phyloP scores from a whole-genome alignment of 2,797 vertebrate genomes.

The Diplodus sargus region DNA sequence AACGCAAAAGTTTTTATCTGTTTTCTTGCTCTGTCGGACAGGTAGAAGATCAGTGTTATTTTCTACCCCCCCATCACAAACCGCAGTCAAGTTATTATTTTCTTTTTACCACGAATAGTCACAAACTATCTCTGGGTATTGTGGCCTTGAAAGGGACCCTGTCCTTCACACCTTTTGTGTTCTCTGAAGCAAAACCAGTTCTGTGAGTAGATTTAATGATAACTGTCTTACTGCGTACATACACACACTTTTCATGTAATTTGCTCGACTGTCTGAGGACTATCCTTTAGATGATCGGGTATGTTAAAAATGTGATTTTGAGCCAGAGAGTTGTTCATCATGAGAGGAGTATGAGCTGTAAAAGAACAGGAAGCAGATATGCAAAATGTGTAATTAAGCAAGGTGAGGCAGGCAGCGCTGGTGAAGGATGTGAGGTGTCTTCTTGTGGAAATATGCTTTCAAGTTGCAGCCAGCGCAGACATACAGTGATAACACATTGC shows the following conservation, averaged over 20 bases:
- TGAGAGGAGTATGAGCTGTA: neutral
- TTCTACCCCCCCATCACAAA: constrained; percentile 17
- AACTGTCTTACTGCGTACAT: constrained; percentile 22
- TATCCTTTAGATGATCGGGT: neutral
- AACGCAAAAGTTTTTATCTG: neutral
- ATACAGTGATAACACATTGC: constrained; percentile 41
- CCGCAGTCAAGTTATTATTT: neutral
- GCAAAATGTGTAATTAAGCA: constrained; percentile 39
- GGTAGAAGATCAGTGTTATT: neutral
- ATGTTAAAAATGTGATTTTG: neutral
- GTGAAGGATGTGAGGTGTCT: constrained; percentile 48
- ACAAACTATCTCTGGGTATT: constrained; percentile 13
- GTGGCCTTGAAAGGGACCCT: constrained; percentile 36
- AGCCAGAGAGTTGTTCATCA: constrained; percentile 19
- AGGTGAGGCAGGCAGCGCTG: constrained; percentile 40
- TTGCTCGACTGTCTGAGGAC: constrained; percentile 9
- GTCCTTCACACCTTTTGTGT: constrained; percentile 43
- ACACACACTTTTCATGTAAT: constrained; percentile 22
- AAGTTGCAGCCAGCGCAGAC: constrained; percentile 32
- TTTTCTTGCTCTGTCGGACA: constrained; percentile 2
- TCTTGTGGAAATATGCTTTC: constrained; percentile 59
- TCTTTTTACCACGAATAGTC: constrained; percentile 23
- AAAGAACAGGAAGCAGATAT: constrained; percentile 36
- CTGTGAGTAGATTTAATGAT: constrained; percentile 43
- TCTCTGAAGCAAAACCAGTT: constrained; percentile 59